These are phyloP conservation scores for Sandelia bainsii DNA, from an alignment of 2,797 vertebrate species.

Conservation along the genomic window DNA sequence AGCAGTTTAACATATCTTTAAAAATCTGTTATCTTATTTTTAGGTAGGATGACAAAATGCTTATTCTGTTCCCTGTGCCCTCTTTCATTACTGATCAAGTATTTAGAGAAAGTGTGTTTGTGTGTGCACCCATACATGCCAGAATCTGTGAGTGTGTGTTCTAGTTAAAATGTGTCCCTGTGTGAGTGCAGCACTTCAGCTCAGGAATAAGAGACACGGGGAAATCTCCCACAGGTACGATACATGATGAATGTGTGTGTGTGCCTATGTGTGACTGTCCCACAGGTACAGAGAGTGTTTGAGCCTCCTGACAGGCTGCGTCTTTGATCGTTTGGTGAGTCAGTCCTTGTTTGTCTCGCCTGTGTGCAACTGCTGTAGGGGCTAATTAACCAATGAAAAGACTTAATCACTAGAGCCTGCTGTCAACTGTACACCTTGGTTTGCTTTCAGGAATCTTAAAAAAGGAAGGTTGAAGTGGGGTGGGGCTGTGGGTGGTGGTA, in stretches of 20 bases:
- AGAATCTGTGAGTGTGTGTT: slow-evolving; percentile 31
- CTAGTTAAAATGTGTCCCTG: slow-evolving; percentile 47
- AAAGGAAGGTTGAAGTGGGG: slow-evolving; percentile 29
- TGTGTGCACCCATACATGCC: slow-evolving; percentile 34
- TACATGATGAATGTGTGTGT: slow-evolving; percentile 47
- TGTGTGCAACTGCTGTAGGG: slow-evolving; percentile 84
- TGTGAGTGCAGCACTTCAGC: slow-evolving; percentile 46
- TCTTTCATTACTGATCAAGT: slow-evolving; percentile 70
- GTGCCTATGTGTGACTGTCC: slow-evolving; percentile 72
- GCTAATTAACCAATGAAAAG: slow-evolving; percentile 87
- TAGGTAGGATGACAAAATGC: slow-evolving; percentile 49
- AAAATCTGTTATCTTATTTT: slow-evolving; percentile 39
- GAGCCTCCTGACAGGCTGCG: slow-evolving; percentile 80
- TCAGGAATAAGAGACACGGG: slow-evolving; percentile 54
- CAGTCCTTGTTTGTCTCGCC: slow-evolving; percentile 83
- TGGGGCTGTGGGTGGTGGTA: too few species aligned
- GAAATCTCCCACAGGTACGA: slow-evolving; percentile 74
- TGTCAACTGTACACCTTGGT: slow-evolving; percentile 77
- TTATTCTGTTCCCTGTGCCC: slow-evolving; percentile 49
- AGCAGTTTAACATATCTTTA: slow-evolving; percentile 34
- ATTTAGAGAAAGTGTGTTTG: slow-evolving; percentile 67
- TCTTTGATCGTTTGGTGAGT: slow-evolving; percentile 81
- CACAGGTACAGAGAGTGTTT: slow-evolving; percentile 77
- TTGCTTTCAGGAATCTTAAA: slow-evolving; percentile 73
- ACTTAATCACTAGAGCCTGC: slow-evolving; percentile 82